These are phyloP conservation scores for Dasypus novemcinctus DNA, from an alignment of 2,113 vertebrate genomes.

Conservation along the genomic window DNA sequence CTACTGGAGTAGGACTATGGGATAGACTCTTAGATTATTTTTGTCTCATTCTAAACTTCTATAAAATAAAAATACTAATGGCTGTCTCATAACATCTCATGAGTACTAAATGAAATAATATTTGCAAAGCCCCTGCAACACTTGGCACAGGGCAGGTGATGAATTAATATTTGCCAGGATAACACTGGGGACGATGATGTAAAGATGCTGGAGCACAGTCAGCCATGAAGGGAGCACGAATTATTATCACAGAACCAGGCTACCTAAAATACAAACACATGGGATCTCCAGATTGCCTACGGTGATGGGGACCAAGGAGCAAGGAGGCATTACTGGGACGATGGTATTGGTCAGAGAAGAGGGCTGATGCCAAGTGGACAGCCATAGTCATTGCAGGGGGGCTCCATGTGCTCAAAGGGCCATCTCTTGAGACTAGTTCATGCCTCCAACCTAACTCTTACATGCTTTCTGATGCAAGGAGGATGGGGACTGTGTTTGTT, in stretches of 20 bases:
- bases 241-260: too few species aligned
- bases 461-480: not conserved
- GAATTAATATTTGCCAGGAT: not conserved
- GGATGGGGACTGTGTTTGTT: rapidly evolving
- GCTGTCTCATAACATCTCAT: not conserved
- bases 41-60: not conserved
- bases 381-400: rapidly evolving
- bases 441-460: too few species aligned
- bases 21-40: not conserved
- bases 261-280: too few species aligned
- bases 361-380: not conserved
- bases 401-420: rapidly evolving
- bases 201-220: too few species aligned
- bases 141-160: not conserved
- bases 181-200: rapidly evolving
- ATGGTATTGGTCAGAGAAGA: not conserved
- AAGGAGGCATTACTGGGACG: rapidly evolving
- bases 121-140: not conserved
- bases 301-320: rapidly evolving
- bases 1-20: not conserved
- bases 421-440: rapidly evolving
- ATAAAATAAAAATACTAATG: not conserved
- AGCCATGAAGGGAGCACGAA: rapidly evolving
- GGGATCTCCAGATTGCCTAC: rapidly evolving
- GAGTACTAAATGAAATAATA: not conserved